phyloP scores from a whole-genome alignment of 2,797 vertebrate genomes.

The Xenopus petersii region DNA sequence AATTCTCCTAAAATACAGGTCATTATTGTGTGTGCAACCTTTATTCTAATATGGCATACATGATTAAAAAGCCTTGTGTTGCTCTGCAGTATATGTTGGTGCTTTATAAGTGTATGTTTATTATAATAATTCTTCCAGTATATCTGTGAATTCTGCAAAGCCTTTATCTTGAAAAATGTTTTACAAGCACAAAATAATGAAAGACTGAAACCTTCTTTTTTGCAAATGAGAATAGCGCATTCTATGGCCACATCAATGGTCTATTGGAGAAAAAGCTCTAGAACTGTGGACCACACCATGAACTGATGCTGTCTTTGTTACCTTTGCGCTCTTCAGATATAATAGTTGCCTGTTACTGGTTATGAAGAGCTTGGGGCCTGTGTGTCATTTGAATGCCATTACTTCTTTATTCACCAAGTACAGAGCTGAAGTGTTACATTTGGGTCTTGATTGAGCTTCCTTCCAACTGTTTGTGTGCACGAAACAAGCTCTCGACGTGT shows the following conservation, averaged over 20 bases:
- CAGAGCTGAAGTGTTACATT: constrained; percentile 75
- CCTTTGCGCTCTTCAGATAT: constrained; percentile 50
- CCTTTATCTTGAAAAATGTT: constrained; percentile 6
- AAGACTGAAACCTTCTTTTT: constrained; percentile 21
- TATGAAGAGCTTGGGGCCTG: constrained; percentile 67
- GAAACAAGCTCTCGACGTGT: constrained; percentile 83
- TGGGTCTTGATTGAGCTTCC: constrained; percentile 71
- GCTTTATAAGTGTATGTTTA: no score
- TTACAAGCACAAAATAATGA: constrained; percentile 16
- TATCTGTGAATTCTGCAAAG: constrained; percentile 5
- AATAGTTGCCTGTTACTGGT: constrained; percentile 61
- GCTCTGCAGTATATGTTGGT: no score
- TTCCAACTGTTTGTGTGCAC: constrained; percentile 80
- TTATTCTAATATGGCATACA: no score
- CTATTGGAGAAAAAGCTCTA: constrained; percentile 28
- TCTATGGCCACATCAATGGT: constrained; percentile 35
- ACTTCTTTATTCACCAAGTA: constrained; percentile 70
- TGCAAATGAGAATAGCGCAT: constrained; percentile 27
- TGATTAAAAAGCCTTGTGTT: no score
- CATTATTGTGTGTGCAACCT: no score
- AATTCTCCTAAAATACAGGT: no score
- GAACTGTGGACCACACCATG: constrained; percentile 51
- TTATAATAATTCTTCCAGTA: neutral
- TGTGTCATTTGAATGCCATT: constrained; percentile 53
- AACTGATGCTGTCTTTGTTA: constrained; percentile 54